A percentile compares a stretch with the other conserved stretches of the same genome.
Conservation (phyloP, 2,113 vertebrate genomes). For the Clarias batrachus region DNA sequence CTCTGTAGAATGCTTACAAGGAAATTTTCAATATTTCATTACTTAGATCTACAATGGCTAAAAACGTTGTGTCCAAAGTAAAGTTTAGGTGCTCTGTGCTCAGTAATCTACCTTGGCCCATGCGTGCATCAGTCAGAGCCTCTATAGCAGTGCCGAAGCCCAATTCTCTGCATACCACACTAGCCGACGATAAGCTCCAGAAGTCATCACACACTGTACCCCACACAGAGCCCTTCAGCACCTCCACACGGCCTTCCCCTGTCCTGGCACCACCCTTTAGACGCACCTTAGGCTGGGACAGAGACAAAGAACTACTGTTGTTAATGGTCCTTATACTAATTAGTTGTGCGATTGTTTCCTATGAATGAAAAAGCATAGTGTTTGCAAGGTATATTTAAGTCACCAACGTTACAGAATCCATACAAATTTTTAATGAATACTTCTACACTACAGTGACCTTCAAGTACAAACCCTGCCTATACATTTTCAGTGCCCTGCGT, state of each 20-base stretch:
- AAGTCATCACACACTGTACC: slow-evolving; percentile 91
- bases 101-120: slow-evolving; percentile 85
- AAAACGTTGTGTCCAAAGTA: neutral
- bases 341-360: neutral
- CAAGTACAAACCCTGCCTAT: neutral
- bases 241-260: slow-evolving; percentile 91
- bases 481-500: neutral
- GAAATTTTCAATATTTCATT: neutral
- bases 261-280: slow-evolving; percentile 84
- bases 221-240: slow-evolving; percentile 85
- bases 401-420: too few relatives aligned
- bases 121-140: slow-evolving; percentile 85
- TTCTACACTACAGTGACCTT: neutral
- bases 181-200: slow-evolving; percentile 89
- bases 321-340: neutral
- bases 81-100: neutral
- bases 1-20: neutral
- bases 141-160: slow-evolving; percentile 94
- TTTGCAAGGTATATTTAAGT: neutral
- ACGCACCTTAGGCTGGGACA: slow-evolving; percentile 73
- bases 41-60: neutral
- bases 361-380: neutral
- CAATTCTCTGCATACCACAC: slow-evolving; percentile 91
- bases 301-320: neutral
- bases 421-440: neutral